Conservation (phyloP, 2,888 invertebrate genomes). For the Cryptops parisi region DNA sequence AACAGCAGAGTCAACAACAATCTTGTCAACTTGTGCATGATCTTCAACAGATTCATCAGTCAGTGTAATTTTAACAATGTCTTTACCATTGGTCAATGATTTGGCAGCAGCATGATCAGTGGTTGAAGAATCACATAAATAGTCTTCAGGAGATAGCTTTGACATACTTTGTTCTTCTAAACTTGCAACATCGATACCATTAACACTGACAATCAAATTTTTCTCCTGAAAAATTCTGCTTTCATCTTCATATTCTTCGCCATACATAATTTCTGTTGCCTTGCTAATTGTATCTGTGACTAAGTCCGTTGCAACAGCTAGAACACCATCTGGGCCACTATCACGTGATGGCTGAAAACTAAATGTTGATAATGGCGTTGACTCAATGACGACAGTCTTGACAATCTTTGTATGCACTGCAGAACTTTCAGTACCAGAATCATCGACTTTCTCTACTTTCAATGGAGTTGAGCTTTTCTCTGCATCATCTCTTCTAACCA, state of each 20-base stretch:
- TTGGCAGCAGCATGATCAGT: not conserved
- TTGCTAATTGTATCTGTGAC: conserved; percentile 5
- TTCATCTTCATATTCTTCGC: not conserved
- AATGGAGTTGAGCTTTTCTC: not conserved
- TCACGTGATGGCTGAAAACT: no score
- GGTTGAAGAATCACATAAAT: not conserved
- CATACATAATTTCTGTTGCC: conserved; percentile 4
- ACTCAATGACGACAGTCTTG: not conserved
- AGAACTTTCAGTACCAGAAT: not conserved
- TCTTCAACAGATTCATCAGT: conserved; percentile 23
- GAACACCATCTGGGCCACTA: not conserved
- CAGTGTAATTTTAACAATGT: conserved; percentile 16
- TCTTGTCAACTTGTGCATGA: conserved; percentile 22
- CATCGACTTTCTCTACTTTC: not conserved
- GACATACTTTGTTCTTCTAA: conserved; percentile 1
- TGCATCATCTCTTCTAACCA: no score
- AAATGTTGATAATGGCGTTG: no score
- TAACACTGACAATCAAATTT: not conserved
- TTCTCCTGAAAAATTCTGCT: not conserved
- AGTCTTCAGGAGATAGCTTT: conserved; percentile 5
- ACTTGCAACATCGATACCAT: not conserved
- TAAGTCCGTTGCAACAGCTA: not conserved
- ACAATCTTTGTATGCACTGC: not conserved
- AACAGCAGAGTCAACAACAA: conserved; percentile 18
- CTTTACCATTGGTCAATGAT: not conserved